These are phyloP conservation scores for Yponomeuta cagnagella DNA, from an alignment of 2,888 invertebrate species.

Conservation along the genomic window DNA sequence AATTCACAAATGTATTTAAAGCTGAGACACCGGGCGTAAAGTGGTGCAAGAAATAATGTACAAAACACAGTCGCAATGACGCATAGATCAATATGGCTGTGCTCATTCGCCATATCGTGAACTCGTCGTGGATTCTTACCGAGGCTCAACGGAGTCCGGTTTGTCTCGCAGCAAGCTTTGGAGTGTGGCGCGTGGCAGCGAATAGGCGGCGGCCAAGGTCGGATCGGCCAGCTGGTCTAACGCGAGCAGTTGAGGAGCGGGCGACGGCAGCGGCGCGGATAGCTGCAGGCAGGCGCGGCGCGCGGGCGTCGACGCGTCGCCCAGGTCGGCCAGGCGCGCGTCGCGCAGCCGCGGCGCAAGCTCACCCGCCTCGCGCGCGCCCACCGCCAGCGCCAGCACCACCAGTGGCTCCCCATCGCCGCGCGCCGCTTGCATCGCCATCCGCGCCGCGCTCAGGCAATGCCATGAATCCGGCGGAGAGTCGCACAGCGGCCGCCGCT, in stretches of 20 bases:
- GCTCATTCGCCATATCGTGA: no score
- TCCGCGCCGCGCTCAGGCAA: neutral
- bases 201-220: neutral
- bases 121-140: no score
- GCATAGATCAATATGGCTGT: no score
- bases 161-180: no score
- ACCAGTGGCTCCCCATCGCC: neutral
- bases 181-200: neutral
- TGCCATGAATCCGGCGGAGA: constrained; percentile 6
- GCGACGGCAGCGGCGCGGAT: constrained; percentile 28
- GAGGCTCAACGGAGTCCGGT: no score
- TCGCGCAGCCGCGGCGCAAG: constrained; percentile 34
- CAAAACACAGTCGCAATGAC: no score
- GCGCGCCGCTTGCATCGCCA: neutral
- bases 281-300: constrained; percentile 39
- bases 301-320: constrained; percentile 41
- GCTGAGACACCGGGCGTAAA: no score
- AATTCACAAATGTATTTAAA: no score
- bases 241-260: constrained; percentile 42
- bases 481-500: constrained; percentile 7
- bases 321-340: constrained; percentile 44
- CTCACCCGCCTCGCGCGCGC: neutral
- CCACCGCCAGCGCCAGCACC: neutral
- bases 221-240: constrained; percentile 30
- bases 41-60: no score